phyloP scores from a whole-genome alignment of 2,888 invertebrate genomes.

The Ormyrus thymus region DNA sequence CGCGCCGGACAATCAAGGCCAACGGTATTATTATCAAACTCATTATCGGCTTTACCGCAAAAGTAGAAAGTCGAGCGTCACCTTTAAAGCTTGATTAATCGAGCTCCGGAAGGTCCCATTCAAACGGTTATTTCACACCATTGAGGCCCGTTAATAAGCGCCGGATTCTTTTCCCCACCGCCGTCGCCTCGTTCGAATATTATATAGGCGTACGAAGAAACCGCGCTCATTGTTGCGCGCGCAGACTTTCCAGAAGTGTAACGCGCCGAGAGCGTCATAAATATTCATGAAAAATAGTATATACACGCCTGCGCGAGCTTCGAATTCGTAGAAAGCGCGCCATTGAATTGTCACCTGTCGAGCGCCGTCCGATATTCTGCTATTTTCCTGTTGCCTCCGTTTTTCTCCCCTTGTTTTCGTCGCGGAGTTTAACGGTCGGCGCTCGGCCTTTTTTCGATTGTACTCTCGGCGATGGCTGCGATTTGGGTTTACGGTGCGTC shows the following conservation, averaged over 20 bases:
- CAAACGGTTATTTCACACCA: slow-evolving; percentile 51
- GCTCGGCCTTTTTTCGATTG: no score
- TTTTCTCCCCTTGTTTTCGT: no score
- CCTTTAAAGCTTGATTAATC: slow-evolving; percentile 42
- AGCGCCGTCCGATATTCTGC: not conserved
- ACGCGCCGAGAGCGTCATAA: slow-evolving; percentile 6
- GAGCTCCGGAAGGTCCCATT: slow-evolving; percentile 24
- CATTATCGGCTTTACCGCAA: slow-evolving; percentile 56
- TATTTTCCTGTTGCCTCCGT: no score
- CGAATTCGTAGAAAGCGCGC: slow-evolving; percentile 11
- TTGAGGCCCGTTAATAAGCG: slow-evolving; percentile 38
- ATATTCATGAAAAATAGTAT: slow-evolving; percentile 30
- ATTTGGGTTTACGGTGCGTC: no score
- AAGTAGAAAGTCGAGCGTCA: slow-evolving; percentile 53
- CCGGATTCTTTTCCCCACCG: slow-evolving; percentile 6
- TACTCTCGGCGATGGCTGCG: no score
- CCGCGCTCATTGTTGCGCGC: not conserved
- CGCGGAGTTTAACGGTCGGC: no score
- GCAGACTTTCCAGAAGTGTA: slow-evolving; percentile 28
- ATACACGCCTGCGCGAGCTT: not conserved
- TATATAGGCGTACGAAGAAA: not conserved
- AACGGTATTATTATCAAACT: slow-evolving; percentile 55
- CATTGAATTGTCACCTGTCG: slow-evolving; percentile 19
- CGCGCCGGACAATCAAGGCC: slow-evolving; percentile 43
- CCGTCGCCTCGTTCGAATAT: slow-evolving; percentile 2